These are phyloP conservation scores for Spatulosminthurus flaviceps DNA, from an alignment of 2,888 invertebrate species.

Conservation along the genomic window DNA sequence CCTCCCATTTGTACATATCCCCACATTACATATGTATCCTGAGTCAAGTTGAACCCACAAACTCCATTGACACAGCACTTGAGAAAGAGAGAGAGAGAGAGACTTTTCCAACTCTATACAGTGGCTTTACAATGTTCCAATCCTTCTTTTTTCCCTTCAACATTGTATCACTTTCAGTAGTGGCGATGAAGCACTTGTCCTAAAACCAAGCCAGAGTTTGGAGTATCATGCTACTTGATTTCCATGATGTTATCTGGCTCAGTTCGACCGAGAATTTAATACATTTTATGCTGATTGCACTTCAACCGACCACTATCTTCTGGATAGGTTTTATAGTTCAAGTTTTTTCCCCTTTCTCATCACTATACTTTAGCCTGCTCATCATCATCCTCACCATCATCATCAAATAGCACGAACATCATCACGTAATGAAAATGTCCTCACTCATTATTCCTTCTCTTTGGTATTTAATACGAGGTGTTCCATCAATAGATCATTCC, in stretches of 20 bases:
- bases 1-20: not conserved
- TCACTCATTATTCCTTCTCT: not conserved
- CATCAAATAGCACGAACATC: not conserved
- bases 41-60: too few species aligned
- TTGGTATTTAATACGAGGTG: too few species aligned
- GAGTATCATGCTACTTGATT: not conserved
- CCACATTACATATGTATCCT: too few species aligned
- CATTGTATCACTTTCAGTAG: not conserved
- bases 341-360: not conserved
- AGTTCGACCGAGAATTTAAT: slow-evolving; percentile 7
- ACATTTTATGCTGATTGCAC: not conserved
- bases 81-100: not conserved
- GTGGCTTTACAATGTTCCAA: not conserved
- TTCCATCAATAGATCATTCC: too few species aligned
- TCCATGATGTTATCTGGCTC: not conserved
- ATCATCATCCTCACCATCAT: too few species aligned
- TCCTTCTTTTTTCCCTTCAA: not conserved
- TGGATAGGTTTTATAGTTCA: not conserved
- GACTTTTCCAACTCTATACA: not conserved
- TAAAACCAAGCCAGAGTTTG: not conserved
- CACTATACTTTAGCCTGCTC: too few species aligned
- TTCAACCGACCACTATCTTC: not conserved
- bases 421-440: not conserved
- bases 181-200: not conserved
- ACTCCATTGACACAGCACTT: not conserved